Percentiles rank a stretch among this genome's conserved stretches.
phyloP scores from a whole-genome alignment of 1,140 invertebrate genomes.

The Archivesica marissinica region DNA sequence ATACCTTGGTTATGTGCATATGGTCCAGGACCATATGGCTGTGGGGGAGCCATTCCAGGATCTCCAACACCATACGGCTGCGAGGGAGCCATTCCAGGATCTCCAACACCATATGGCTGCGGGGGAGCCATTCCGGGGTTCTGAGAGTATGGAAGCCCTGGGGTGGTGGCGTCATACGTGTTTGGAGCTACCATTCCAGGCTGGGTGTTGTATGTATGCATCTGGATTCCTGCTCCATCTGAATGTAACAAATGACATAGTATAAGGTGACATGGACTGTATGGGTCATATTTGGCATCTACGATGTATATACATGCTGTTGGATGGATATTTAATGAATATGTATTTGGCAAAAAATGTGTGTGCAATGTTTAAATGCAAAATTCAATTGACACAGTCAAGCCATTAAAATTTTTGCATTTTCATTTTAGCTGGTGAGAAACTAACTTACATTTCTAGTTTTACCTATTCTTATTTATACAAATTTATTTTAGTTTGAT shows the following conservation, averaged over 20 bases:
- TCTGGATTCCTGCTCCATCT: neutral
- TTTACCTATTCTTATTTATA: too few relatives aligned
- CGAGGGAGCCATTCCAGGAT: neutral
- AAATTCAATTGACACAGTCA: neutral
- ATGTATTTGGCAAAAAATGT: too few relatives aligned
- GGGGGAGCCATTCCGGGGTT: neutral
- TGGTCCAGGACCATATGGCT: neutral
- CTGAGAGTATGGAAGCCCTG: constrained; percentile 4
- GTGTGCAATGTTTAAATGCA: too few relatives aligned
- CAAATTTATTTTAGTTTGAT: too few relatives aligned
- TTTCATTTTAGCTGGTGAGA: too few relatives aligned
- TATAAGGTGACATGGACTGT: too few relatives aligned
- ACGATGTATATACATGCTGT: too few relatives aligned
- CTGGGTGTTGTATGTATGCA: constrained; percentile 8
- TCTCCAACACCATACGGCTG: neutral
- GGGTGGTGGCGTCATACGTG: neutral
- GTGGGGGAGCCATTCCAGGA: neutral
- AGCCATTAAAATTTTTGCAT: neutral
- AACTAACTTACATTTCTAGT: too few relatives aligned
- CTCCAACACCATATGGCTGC: neutral
- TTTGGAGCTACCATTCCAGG: neutral
- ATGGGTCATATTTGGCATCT: too few relatives aligned
- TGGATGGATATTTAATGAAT: too few relatives aligned
- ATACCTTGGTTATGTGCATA: too few relatives aligned
- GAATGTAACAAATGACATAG: neutral